Base-by-base conservation (phyloP, 1,140 invertebrate genomes). In the Conus ventricosus region DNA sequence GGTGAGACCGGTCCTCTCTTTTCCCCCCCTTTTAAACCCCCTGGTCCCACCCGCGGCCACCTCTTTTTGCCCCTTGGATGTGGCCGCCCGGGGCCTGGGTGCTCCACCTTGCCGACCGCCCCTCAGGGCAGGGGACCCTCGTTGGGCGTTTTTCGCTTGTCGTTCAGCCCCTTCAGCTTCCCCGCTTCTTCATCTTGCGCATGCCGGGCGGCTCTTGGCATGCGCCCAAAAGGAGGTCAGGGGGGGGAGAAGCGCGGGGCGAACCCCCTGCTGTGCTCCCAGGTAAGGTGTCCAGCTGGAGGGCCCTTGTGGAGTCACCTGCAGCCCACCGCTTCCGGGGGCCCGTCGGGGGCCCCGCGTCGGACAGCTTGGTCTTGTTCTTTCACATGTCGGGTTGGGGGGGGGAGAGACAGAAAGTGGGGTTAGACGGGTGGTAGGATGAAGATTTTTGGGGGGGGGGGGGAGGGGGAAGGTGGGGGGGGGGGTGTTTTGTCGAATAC, bases 221-320 rank as follows among this genome's bases (percentile, higher is more conserved):
- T 84, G 76, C 83, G 89, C 63, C 51, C 82, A 71, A 83, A 83
- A 89, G 54, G 85, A 86, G n/a, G 85, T 27, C 27, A 88, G 84
- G 60, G 53, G 83, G 27, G 0, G 60, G 39, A 63, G 55, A 87
- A 63, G 75, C 25, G 76, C 2, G 17, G 6, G 57, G 88, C 84
- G 53, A 89, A 83, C 0, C 20, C 23, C 83, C 23, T 84, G 67
- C 88, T 88, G 86, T 88, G 88, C 6, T 76, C 60, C 3, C 17
- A 39, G 75, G 87, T 86, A 90, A 60, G 11, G 63, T 75, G 89
- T 63, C 90, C 90, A 90, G 25, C 82, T 78, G 23, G 84, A 17
- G 53, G 87, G 8, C 60, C 75, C 63, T 84, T 86, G 78, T 89
- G 90, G 78, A 90, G 25, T 89, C 53, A 54, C 57, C 80, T 90